Percentiles rank a stretch among this genome's conserved stretches.
phyloP scores from a whole-genome alignment of 1,140 invertebrate species.

The Thereuonema tuberculata region DNA sequence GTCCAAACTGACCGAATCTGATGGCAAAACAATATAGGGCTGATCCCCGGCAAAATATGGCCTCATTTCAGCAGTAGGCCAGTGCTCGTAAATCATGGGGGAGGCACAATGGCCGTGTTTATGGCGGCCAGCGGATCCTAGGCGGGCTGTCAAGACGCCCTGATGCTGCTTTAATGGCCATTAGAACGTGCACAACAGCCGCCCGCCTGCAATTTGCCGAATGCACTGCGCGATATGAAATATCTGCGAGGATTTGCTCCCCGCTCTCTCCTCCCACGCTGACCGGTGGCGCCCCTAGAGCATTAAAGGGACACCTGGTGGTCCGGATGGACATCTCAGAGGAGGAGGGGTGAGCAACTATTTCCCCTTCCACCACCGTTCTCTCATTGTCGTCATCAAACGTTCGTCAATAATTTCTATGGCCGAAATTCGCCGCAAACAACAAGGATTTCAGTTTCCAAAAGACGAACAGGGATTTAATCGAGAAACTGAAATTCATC shows the following conservation, averaged over 20 bases:
- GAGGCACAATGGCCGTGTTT: neutral
- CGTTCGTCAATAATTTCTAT: no score
- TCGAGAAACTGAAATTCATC: no score
- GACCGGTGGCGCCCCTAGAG: no score
- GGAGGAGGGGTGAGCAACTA: no score
- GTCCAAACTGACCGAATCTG: neutral
- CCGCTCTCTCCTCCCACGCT: no score
- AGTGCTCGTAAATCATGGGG: neutral
- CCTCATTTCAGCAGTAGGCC: neutral
- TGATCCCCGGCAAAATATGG: conserved; percentile 1
- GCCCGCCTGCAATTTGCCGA: neutral
- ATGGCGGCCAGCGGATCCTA: neutral
- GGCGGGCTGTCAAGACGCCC: neutral
- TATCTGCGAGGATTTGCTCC: neutral
- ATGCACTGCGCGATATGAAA: neutral
- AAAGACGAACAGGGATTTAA: no score
- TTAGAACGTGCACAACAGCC: neutral
- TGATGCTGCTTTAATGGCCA: neutral
- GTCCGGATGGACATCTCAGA: no score
- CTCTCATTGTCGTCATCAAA: no score
- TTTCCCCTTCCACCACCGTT: no score
- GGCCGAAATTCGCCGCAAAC: no score
- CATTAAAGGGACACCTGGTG: no score
- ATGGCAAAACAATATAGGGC: conserved; percentile 4
- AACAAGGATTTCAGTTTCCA: no score